Conservation (phyloP, 1,140 invertebrate genomes). For the Aphelinus certus region DNA sequence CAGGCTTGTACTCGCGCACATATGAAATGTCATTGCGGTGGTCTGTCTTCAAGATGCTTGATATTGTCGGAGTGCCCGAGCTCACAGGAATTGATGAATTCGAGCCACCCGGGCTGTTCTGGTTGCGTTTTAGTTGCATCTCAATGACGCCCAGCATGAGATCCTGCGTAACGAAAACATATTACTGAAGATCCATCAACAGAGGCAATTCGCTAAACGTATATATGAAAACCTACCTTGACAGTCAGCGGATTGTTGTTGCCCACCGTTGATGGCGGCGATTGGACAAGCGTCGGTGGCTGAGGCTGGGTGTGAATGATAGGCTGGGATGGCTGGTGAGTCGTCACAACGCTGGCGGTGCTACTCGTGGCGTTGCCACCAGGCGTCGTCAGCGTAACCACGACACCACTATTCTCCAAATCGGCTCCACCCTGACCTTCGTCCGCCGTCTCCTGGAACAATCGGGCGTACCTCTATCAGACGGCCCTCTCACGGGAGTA, state of each 20-base stretch:
- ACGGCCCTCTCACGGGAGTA: constrained; percentile 56
- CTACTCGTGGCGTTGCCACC: constrained; percentile 39
- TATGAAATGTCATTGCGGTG: constrained; percentile 67
- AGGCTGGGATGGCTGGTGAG: constrained; percentile 45
- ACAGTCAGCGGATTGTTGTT: constrained; percentile 72
- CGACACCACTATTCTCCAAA: constrained; percentile 56
- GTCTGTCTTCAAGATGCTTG: constrained; percentile 71
- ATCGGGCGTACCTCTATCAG: constrained; percentile 63
- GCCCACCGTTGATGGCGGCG: constrained; percentile 62
- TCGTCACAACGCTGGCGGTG: constrained; percentile 46
- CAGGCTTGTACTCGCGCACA: constrained; percentile 65
- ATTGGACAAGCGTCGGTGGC: constrained; percentile 61
- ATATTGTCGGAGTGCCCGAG: constrained; percentile 72
- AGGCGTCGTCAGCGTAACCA: constrained; percentile 49
- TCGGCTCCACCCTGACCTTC: constrained; percentile 72
- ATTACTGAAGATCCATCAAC: too few relatives aligned
- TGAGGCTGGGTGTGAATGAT: constrained; percentile 53
- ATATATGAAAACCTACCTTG: constrained; percentile 52
- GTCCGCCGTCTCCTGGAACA: constrained; percentile 81
- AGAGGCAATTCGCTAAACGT: too few relatives aligned
- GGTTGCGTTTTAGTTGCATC: constrained; percentile 75
- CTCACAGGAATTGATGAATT: constrained; percentile 54
- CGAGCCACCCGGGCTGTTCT: constrained; percentile 60
- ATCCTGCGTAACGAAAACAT: constrained; percentile 57
- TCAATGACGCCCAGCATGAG: constrained; percentile 81